Evolutionary conservation across 1,140 invertebrate species (phyloP).

Genomic region (Cephus cinctus): DNA sequence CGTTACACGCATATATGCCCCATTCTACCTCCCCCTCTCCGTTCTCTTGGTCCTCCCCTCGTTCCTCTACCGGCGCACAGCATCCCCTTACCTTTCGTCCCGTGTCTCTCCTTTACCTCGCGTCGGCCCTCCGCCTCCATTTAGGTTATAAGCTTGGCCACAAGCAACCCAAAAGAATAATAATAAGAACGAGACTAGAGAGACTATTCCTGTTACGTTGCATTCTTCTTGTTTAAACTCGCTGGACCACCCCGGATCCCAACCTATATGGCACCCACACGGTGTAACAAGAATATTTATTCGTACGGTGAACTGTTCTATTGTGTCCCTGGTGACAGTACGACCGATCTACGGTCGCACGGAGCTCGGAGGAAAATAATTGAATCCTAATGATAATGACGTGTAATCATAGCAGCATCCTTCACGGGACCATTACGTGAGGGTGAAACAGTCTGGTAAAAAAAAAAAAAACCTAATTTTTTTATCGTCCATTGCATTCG

Average conservation of each 20-base stretch:
- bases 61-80: constrained; percentile 10
- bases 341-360: no score
- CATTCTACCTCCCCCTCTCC: constrained; percentile 12
- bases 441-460: no score
- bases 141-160: constrained; percentile 30
- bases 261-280: constrained; percentile 33
- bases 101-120: constrained; percentile 20
- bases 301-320: constrained; percentile 31
- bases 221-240: constrained; percentile 52
- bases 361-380: no score
- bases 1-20: constrained; percentile 47
- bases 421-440: no score
- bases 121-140: constrained; percentile 37
- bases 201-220: constrained; percentile 52
- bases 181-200: constrained; percentile 43
- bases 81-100: constrained; percentile 23
- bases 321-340: no score
- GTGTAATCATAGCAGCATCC: no score
- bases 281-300: constrained; percentile 37
- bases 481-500: no score
- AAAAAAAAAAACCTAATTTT: no score
- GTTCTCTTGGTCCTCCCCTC: constrained; percentile 20
- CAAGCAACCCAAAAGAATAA: constrained; percentile 40
- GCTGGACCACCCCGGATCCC: constrained; percentile 46
- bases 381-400: no score